Conservation (phyloP, 2,113 vertebrate species). For the Saguinus midas region DNA sequence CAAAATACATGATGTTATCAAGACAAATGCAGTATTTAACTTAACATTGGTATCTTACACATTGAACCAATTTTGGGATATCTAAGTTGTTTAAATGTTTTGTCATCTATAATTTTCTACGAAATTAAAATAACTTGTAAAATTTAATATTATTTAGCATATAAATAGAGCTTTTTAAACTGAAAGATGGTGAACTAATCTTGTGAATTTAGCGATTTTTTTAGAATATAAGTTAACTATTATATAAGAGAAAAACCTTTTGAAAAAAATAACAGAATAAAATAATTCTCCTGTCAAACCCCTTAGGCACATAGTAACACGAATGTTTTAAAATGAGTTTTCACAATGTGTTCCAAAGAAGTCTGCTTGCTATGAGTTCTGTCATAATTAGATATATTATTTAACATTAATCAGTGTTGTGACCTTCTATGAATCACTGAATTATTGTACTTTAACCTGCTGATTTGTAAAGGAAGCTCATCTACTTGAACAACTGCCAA, state of each 20-base stretch:
- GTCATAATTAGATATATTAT: background rate
- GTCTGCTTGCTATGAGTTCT: background rate
- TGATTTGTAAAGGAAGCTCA: background rate
- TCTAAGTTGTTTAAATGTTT: constrained; percentile 54
- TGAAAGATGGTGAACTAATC: background rate
- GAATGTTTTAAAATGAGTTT: background rate
- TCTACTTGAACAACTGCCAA: background rate
- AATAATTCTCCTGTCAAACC: background rate
- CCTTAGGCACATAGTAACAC: background rate
- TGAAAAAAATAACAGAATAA: background rate
- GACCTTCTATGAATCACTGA: background rate
- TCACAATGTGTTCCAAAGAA: background rate
- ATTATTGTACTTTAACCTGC: background rate
- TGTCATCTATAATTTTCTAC: constrained; percentile 71
- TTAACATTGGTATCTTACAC: background rate
- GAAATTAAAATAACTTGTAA: constrained; percentile 66
- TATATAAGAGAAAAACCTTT: background rate
- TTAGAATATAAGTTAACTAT: background rate
- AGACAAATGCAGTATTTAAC: background rate
- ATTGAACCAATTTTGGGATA: background rate
- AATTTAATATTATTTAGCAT: background rate
- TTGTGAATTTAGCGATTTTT: background rate
- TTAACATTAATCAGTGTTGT: background rate
- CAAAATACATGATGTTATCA: constrained; percentile 53
- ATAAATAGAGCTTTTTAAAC: background rate